A percentile compares a stretch with the other conserved stretches of the same genome.
Conservation (phyloP, 2,797 vertebrate species). For the Lutra lutra region DNA sequence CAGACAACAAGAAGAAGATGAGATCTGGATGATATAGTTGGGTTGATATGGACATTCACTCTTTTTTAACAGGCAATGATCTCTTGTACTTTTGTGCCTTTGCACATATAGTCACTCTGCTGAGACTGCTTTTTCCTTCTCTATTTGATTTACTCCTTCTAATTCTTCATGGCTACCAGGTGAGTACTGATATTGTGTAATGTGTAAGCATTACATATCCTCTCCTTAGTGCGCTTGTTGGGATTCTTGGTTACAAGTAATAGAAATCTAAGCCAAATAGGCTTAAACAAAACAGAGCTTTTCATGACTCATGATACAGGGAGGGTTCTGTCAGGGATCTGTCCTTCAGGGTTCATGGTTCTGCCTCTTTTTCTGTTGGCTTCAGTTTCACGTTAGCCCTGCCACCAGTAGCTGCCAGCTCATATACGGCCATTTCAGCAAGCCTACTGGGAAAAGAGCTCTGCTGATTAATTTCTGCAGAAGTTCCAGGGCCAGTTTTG, state of each 20-base stretch:
- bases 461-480: not conserved
- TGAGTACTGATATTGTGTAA: not conserved
- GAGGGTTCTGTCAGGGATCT: not conserved
- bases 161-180: not conserved
- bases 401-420: not conserved
- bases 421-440: not conserved
- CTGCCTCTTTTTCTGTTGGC: not conserved
- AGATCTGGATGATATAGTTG: not conserved
- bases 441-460: not conserved
- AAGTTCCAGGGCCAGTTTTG: not conserved
- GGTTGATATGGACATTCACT: not conserved
- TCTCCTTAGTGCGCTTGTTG: not conserved
- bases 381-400: not conserved
- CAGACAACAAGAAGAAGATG: not conserved
- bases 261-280: not conserved
- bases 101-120: not conserved
- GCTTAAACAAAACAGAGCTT: not conserved
- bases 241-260: not conserved
- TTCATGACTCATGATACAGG: not conserved
- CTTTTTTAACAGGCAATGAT: not conserved
- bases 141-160: not conserved
- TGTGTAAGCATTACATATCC: not conserved
- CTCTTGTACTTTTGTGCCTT: not conserved
- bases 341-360: not conserved
- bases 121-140: not conserved